phyloP scores from a whole-genome alignment of 2,888 invertebrate genomes.

The Drosophila recens region DNA sequence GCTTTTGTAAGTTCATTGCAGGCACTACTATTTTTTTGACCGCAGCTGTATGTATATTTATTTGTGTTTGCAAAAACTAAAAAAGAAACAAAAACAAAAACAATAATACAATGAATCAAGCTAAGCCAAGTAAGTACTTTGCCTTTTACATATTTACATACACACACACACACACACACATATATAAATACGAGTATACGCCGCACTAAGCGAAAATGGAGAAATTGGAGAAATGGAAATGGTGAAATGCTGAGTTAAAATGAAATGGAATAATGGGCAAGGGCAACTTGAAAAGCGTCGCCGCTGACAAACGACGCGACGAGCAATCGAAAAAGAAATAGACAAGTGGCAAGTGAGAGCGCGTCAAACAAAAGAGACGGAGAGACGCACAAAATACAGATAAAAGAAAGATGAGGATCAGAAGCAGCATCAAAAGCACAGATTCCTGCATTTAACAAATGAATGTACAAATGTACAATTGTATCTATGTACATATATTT shows the following conservation, averaged over 20 bases:
- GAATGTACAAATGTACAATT: constrained; percentile 4
- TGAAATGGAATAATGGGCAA: constrained; percentile 55
- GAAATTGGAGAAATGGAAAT: constrained; percentile 71
- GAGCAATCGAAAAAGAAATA: constrained; percentile 5
- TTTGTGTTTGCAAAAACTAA: constrained; percentile 48
- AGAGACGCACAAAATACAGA: background rate
- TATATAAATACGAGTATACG: constrained; percentile 34
- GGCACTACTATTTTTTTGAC: too few species aligned
- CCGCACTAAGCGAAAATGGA: constrained; percentile 67
- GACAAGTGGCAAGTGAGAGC: constrained; percentile 25
- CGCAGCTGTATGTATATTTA: constrained; percentile 19
- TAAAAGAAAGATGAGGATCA: constrained; percentile 21
- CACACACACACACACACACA: constrained; percentile 1
- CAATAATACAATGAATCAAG: constrained; percentile 37
- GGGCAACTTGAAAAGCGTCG: constrained; percentile 57
- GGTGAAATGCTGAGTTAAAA: constrained; percentile 41
- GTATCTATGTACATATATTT: background rate
- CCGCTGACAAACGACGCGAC: constrained; percentile 31
- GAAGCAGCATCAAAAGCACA: constrained; percentile 16
- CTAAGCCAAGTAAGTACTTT: constrained; percentile 43
- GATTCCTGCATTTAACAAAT: constrained; percentile 30
- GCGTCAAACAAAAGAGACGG: background rate
- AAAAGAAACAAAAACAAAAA: constrained; percentile 47
- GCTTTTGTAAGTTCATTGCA: too few species aligned
- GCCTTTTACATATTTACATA: constrained; percentile 31